Base-by-base conservation (phyloP, 2,113 vertebrate genomes). In the Dinomys branickii region DNA sequence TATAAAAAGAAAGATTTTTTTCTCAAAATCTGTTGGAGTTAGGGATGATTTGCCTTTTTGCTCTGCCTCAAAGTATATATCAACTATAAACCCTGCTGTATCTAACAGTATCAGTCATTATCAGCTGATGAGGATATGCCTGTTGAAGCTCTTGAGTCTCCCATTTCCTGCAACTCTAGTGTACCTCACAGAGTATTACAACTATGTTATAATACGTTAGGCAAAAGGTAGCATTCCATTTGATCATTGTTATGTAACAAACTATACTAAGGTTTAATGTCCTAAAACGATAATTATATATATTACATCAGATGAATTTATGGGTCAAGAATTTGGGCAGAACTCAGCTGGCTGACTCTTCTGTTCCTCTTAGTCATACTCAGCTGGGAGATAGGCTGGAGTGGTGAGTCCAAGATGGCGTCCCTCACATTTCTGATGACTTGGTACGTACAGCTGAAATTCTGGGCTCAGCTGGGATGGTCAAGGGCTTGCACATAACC, bases 51-150 rank as follows among this genome's bases (percentile, higher is more conserved):
- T 69, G 47, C 59, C 75, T 52, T 81, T 85, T 88, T n/a, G 63
- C 61, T 17, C 65, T 95, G 47, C 44, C 61, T 96, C 69, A 47
- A 73, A 96, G 41, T 90, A 63, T 38, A 58, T 28, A 50, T 89
- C 47, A 77, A 7, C 35, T 80, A 2, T 75, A 78, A 82, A 94
- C 6, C 24, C 67, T 78, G 59, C 77, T 97, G 56, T 14, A 88
- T 88, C 83, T 73, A 78, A 71, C 85, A 91, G 85, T 80, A 94
- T 41, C 35, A 54, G 58, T 92, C 78, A 93, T 89, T 85, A 85
- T 20, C 86, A 96, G 33, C 7, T 85, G 47, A 95, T 94, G 86
- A 92, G 83, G 88, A 82, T 56, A 58, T 69, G 38, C 78, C 75
- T 38, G 4, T 38, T 75, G 84, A 92, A 84, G 54, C 20, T 94